Base-by-base conservation (phyloP, 64 coral and sea anemone species). In the Stylophora pistillata region DNA sequence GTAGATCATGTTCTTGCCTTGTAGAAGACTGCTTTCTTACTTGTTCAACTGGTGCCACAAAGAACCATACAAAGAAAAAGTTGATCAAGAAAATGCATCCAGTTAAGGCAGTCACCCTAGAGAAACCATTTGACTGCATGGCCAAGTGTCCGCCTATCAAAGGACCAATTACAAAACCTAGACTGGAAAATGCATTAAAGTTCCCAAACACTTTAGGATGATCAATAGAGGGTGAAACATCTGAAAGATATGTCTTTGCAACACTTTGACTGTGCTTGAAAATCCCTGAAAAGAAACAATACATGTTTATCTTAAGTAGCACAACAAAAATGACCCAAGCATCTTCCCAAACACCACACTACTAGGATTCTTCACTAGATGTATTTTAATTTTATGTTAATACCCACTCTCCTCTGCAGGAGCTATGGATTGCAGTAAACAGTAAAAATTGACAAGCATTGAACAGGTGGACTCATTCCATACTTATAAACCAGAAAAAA, bases 91-190 rank as follows among this genome's bases (percentile, higher is more conserved):
- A 95, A 41, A 85, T 75, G 18, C 74, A 15, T 55, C 90, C 84
- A 7, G 94, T 79, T 78, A 99, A 55, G 1, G 56, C 28, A 69
- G 93, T 73, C 3, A 99, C 97, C 65, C 76, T 93, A 12, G 84
- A 88, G 73, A 93, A 99, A 2, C 97, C 97, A 86, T 95, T 95
- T 21, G 95, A 91, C 20, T 81, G 74, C 97, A 99, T 99, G 1
- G 93, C 87, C 52, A 99, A 68, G 55, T 95, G 91, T 3, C 97
- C 97, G 13, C 93, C 97, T 85, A 99, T 95, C 68, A 99, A 56
- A n/a, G 97, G 97, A 52, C 93, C 97, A 65, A 99, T 77, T 6
- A 99, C 91, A 75, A 99, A 99, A 58, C 97, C 97, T 28, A 95
- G 71, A 70, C 94, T 99, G 53, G 89, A 92, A 58, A 92, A 59